Conservation (phyloP, 2,888 invertebrate genomes). For the Caenorhabditis angaria region DNA sequence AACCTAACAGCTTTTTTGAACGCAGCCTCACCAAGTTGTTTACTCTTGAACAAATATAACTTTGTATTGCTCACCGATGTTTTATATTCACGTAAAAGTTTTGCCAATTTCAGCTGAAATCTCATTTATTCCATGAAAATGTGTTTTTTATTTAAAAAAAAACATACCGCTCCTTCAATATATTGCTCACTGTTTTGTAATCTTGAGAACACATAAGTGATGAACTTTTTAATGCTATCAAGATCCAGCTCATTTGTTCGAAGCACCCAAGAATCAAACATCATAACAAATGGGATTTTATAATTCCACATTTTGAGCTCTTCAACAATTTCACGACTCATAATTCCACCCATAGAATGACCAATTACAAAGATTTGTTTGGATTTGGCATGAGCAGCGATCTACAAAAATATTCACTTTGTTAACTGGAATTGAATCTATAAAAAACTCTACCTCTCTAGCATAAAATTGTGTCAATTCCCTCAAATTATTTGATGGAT, state of each 20-base stretch:
- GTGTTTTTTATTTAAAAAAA: not conserved
- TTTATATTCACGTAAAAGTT: conserved; percentile 50
- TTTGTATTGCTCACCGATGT: conserved; percentile 44
- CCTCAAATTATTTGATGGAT: conserved; percentile 50
- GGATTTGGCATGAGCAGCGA: conserved; percentile 46
- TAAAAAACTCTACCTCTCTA: conserved; percentile 44
- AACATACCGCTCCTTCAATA: conserved; percentile 41
- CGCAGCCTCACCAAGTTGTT: conserved; percentile 60
- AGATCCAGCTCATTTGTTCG: conserved; percentile 47
- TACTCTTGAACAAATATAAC: conserved; percentile 61
- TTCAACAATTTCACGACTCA: conserved; percentile 59
- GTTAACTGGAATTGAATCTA: conserved; percentile 3
- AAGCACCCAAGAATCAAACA: conserved; percentile 64
- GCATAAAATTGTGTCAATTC: conserved; percentile 64
- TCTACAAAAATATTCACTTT: conserved; percentile 27
- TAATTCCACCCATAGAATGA: conserved; percentile 67
- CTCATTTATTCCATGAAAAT: not conserved
- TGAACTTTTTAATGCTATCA: conserved; percentile 48
- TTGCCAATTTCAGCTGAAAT: conserved; percentile 47
- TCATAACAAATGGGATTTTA: conserved; percentile 53
- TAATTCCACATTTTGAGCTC: conserved; percentile 48
- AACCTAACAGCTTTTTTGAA: conserved; percentile 61
- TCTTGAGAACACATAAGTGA: conserved; percentile 50
- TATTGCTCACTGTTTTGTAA: conserved; percentile 46
- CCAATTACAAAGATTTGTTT: conserved; percentile 59